Evolutionary conservation across 2,113 vertebrate genomes (phyloP), one percentile per base, ranked within the genome.

Genomic region (Pseudopipra pipra): DNA sequence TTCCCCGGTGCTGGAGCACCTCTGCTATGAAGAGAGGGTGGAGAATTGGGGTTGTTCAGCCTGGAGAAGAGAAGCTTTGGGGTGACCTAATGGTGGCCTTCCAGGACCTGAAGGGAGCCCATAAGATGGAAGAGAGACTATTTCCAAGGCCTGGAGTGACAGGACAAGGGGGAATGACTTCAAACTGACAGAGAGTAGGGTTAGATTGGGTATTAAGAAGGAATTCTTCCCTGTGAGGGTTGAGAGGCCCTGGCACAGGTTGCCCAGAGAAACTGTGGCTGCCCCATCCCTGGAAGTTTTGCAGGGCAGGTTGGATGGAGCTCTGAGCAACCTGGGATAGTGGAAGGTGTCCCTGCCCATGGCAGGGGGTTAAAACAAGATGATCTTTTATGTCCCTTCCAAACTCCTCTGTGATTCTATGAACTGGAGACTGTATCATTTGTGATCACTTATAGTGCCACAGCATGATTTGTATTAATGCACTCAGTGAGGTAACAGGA

Each of bases 401-500:
- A 62, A 8, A 5, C 12, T 19, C 9, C 28, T 31, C 28, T 43
- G 19, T 14, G 39, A 30, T 43, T 31, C 39, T 31, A 7, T 30
- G 6, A 63, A 30, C 30, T 30, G 33, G 5, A 76, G 15, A 14
- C 8, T 12, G 2, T 16, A 31, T 22, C 25, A 9, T 39, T 54
- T 35, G 15, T 41, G 21, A 27, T 22, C 23, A 13, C 30, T n/a
- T 63, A 9, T 1, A 12, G 24, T 28, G 49, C 31, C n/a, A 12
- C 47, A 67, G 31, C 5, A 25, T 37, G 35, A 4, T n/a, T 37
- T 31, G 20, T 71, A 47, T 72, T n/a, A 43, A 72, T 31, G 43
- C 1, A 1, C 5, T 43, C 13, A 33, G 8, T 37, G 41, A 59
- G 12, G 3, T 59, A 59, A 49, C 0, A 1, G n/a, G 12, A 1